Conservation (phyloP, 2,113 vertebrate species). For the Piaya cayana region DNA sequence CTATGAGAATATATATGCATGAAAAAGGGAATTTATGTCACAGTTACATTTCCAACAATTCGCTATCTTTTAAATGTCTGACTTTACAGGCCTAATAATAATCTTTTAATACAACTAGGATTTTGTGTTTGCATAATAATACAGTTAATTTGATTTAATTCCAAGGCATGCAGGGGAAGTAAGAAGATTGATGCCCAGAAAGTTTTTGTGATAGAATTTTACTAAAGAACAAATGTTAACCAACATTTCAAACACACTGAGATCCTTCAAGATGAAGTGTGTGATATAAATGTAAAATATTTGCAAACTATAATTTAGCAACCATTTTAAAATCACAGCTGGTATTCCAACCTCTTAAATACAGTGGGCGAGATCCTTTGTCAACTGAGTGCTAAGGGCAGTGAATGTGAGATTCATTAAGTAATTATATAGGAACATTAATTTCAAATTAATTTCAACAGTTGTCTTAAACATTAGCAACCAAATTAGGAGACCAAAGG, state of each 20-base stretch:
- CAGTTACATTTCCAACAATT: not conserved
- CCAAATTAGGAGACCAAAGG: constrained; percentile 46
- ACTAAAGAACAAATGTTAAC: constrained; percentile 45
- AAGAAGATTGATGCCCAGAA: constrained; percentile 66
- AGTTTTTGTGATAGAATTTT: constrained; percentile 59
- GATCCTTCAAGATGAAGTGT: constrained; percentile 55
- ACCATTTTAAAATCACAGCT: constrained; percentile 10
- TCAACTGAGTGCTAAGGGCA: constrained; percentile 46
- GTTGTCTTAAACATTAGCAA: constrained; percentile 49
- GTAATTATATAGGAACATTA: constrained; percentile 66
- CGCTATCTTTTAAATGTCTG: constrained; percentile 30
- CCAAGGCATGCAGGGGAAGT: constrained; percentile 21
- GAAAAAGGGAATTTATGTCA: not conserved
- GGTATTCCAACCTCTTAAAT: constrained; percentile 1
- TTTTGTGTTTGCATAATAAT: constrained; percentile 59
- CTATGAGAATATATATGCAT: not conserved
- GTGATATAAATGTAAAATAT: constrained; percentile 46
- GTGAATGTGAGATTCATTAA: constrained; percentile 62
- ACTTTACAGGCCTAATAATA: constrained; percentile 32
- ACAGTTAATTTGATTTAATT: constrained; percentile 57
- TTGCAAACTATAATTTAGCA: constrained; percentile 64
- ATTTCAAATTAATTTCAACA: constrained; percentile 65
- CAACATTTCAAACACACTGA: constrained; percentile 52
- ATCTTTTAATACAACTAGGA: constrained; percentile 16
- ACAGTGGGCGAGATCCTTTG: constrained; percentile 8